A percentile compares a stretch with the other conserved stretches of the same genome.
These are phyloP conservation scores for Oryzias woworae DNA, from an alignment of 2,113 vertebrate species.

Conservation along the genomic window DNA sequence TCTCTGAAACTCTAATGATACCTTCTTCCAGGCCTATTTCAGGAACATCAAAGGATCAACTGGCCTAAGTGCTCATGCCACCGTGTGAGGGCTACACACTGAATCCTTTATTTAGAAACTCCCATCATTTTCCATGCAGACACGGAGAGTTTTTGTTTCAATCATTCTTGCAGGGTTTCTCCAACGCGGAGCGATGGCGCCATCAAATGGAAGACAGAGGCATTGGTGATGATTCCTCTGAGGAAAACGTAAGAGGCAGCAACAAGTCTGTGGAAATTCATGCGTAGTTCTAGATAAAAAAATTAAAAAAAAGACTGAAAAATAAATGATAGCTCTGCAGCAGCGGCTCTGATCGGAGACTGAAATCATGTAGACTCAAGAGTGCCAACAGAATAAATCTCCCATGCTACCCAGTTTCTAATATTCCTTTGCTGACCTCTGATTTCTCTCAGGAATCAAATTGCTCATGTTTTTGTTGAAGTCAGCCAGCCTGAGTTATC, in stretches of 20 bases:
- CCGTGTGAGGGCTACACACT: constrained; percentile 28
- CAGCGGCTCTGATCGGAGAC: not conserved
- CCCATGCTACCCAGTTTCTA: not conserved
- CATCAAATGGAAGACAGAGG: constrained; percentile 47
- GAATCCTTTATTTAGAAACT: constrained; percentile 39
- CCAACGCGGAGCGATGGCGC: constrained; percentile 44
- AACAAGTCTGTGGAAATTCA: constrained; percentile 11
- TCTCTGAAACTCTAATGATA: constrained; percentile 60
- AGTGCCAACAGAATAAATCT: not conserved
- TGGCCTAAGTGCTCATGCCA: constrained; percentile 56
- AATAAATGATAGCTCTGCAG: not conserved
- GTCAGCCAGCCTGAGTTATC: constrained; percentile 15
- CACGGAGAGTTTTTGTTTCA: constrained; percentile 20
- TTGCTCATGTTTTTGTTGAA: constrained; percentile 10
- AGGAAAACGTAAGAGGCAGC: constrained; percentile 21
- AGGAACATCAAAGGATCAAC: constrained; percentile 69
- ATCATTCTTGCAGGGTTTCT: not conserved
- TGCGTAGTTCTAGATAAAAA: not conserved
- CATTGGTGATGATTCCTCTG: constrained; percentile 2
- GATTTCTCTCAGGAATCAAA: not conserved
- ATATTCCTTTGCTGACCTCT: constrained; percentile 11
- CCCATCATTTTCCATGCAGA: constrained; percentile 44
- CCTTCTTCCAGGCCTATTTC: constrained; percentile 59
- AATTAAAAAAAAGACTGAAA: not conserved
- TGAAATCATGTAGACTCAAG: constrained; percentile 1